Conservation (phyloP, 2,888 invertebrate species). For the Subacronicta megacephala region DNA sequence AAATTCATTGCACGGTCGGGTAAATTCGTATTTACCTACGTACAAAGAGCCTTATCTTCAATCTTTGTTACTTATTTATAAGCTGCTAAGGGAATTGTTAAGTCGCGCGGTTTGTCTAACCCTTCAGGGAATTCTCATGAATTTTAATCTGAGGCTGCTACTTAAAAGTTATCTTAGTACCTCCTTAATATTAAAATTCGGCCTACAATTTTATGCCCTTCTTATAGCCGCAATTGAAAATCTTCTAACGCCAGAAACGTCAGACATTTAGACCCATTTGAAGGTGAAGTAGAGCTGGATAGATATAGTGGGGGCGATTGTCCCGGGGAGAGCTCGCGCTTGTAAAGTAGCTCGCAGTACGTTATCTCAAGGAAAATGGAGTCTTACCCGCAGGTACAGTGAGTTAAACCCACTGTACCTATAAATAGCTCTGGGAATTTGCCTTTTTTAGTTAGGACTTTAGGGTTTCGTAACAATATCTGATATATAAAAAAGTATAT, state of each 20-base stretch:
- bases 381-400: constrained; percentile 11
- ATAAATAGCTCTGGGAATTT: constrained; percentile 16
- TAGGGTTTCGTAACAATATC: not conserved
- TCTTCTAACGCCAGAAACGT: constrained; percentile 18
- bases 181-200: constrained; percentile 23
- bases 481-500: no score
- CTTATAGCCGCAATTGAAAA: constrained; percentile 28
- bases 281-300: constrained; percentile 33
- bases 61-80: not conserved
- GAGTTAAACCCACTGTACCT: no score
- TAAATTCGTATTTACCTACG: constrained; percentile 18
- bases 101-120: no score
- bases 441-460: constrained; percentile 24
- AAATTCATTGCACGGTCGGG: constrained; percentile 45
- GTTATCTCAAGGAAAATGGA: constrained; percentile 41
- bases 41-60: constrained; percentile 7
- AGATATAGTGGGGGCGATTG: constrained; percentile 43
- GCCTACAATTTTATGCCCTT: constrained; percentile 25
- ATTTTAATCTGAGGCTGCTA: no score
- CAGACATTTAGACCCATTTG: constrained; percentile 30
- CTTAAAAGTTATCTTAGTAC: constrained; percentile 3
- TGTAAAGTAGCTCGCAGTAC: constrained; percentile 36
- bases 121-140: no score
- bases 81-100: not conserved
- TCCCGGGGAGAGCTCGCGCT: constrained; percentile 41